Evolutionary conservation across 2,797 vertebrate species (phyloP).

Genomic region (Menidia menidia): DNA sequence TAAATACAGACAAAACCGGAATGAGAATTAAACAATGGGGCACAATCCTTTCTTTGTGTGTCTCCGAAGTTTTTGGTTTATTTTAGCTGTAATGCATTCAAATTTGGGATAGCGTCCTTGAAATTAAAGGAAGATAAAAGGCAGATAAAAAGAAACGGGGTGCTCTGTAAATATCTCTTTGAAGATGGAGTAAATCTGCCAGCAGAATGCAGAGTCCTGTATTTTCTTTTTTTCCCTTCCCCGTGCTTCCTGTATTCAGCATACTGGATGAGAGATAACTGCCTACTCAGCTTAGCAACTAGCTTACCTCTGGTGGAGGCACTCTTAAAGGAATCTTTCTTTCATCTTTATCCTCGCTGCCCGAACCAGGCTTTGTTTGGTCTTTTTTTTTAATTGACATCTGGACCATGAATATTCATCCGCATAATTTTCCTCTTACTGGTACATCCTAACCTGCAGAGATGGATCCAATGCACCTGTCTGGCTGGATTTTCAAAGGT

Average conservation of each 20-base stretch:
- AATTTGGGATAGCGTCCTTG: slow-evolving; percentile 77
- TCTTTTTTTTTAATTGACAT: slow-evolving; percentile 57
- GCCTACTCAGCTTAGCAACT: slow-evolving; percentile 76
- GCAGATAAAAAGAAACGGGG: slow-evolving; percentile 50
- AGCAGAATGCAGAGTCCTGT: slow-evolving; percentile 66
- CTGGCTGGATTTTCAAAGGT: slow-evolving; percentile 26
- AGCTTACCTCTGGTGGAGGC: slow-evolving; percentile 61
- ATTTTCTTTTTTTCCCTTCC: slow-evolving; percentile 62
- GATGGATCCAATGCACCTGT: slow-evolving; percentile 16
- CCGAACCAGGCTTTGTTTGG: slow-evolving; percentile 56
- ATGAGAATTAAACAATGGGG: not conserved
- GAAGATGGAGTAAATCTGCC: slow-evolving; percentile 81
- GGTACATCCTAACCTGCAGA: slow-evolving; percentile 23
- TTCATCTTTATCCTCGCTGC: slow-evolving; percentile 60
- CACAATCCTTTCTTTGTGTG: slow-evolving; percentile 28
- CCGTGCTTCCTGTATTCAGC: slow-evolving; percentile 68
- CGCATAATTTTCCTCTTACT: slow-evolving; percentile 47
- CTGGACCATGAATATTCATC: slow-evolving; percentile 66
- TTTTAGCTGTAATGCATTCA: slow-evolving; percentile 67
- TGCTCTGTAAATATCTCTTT: slow-evolving; percentile 82
- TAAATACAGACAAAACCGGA: not conserved
- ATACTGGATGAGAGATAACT: slow-evolving; percentile 61
- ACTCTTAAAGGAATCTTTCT: slow-evolving; percentile 52
- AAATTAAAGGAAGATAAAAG: slow-evolving; percentile 82
- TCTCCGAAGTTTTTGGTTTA: slow-evolving; percentile 65